Evolutionary conservation across 2,888 invertebrate genomes (phyloP).

Genomic region (Nephrotoma appendiculata): DNA sequence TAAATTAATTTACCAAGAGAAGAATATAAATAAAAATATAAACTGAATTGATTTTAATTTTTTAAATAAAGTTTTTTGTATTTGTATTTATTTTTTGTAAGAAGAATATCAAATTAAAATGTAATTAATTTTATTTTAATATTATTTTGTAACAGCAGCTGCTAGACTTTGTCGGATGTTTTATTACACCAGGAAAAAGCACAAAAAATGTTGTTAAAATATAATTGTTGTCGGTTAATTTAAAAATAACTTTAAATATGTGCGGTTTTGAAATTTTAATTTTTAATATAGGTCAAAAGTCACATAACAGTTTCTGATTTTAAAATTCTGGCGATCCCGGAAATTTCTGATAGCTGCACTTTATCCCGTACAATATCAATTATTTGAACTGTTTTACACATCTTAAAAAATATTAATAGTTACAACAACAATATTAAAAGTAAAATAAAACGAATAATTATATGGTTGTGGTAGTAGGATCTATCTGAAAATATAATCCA

Average conservation of each 20-base stretch:
- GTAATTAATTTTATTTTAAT: background rate
- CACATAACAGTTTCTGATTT: background rate
- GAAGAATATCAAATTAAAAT: background rate
- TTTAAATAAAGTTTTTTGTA: background rate
- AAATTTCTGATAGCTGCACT: too few species aligned
- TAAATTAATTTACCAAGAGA: background rate
- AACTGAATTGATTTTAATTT: background rate
- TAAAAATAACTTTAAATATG: background rate
- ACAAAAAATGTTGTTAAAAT: background rate
- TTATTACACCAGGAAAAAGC: background rate
- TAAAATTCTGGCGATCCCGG: too few species aligned
- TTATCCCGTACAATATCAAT: too few species aligned
- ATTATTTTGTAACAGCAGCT: background rate
- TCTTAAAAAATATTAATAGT: too few species aligned
- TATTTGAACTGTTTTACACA: too few species aligned
- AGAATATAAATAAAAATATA: background rate
- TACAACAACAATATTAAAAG: too few species aligned
- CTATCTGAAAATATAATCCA: too few species aligned
- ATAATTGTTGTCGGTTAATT: background rate
- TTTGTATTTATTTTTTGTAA: background rate
- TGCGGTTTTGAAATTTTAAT: background rate
- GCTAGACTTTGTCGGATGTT: background rate
- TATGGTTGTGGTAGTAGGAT: too few species aligned
- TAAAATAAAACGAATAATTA: too few species aligned
- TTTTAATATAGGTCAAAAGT: background rate